Percentiles rank a stretch among this genome's conserved stretches.
phyloP scores from a whole-genome alignment of 2,888 invertebrate species.

The Chloromyia formosa region DNA sequence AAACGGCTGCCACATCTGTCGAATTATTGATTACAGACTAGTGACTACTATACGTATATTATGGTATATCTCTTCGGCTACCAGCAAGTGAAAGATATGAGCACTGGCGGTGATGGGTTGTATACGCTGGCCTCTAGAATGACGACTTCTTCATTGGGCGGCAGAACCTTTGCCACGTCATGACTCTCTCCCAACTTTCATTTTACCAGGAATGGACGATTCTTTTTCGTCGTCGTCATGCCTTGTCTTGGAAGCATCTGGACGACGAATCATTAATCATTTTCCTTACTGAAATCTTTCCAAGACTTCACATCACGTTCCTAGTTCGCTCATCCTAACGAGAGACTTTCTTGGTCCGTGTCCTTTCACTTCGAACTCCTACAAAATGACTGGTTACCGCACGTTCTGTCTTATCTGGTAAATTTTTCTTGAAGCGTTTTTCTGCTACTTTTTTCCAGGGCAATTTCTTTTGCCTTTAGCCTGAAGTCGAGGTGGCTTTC shows the following conservation, averaged over 20 bases:
- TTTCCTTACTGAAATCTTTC: conserved; percentile 43
- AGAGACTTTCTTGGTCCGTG: background rate
- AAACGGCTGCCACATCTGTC: conserved; percentile 50
- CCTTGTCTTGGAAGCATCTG: conserved; percentile 47
- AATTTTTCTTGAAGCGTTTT: conserved; percentile 24
- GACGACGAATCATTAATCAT: conserved; percentile 48
- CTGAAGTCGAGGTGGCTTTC: background rate
- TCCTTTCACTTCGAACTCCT: conserved; percentile 28
- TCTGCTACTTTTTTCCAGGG: conserved; percentile 15
- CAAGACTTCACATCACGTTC: conserved; percentile 39
- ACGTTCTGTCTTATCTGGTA: conserved; percentile 38
- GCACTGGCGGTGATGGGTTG: background rate
- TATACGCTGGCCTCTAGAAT: background rate
- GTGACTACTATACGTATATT: conserved; percentile 10
- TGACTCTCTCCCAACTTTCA: conserved; percentile 29
- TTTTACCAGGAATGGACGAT: conserved; percentile 24
- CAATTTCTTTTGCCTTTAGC: background rate
- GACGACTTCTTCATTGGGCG: background rate
- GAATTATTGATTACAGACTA: conserved; percentile 48
- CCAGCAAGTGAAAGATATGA: background rate
- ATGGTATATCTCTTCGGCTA: background rate
- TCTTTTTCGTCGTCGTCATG: conserved; percentile 45
- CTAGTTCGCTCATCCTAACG: conserved; percentile 19
- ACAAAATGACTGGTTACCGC: conserved; percentile 11
- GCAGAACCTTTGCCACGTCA: background rate